Percentiles rank a stretch among this genome's conserved stretches.
Evolutionary conservation across 2,888 invertebrate species (phyloP).

Genomic region (Phlogophora meticulosa): DNA sequence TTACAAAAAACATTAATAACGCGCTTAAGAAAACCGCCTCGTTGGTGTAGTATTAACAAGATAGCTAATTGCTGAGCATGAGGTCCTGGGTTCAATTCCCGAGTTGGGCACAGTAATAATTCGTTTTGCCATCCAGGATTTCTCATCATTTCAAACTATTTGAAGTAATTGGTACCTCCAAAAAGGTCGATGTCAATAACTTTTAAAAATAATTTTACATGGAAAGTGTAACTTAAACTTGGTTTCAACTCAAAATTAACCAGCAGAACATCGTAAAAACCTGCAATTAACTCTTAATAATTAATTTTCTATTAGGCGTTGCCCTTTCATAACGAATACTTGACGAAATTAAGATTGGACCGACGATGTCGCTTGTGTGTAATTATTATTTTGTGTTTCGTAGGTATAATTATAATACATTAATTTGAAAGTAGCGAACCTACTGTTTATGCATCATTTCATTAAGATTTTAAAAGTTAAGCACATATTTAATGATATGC

Average conservation of each 20-base stretch:
- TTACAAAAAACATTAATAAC: constrained; percentile 23
- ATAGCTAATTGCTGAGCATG: too few species aligned
- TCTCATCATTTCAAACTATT: too few species aligned
- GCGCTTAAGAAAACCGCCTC: too few species aligned
- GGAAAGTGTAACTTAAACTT: constrained; percentile 42
- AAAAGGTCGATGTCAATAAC: background rate
- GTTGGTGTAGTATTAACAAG: too few species aligned
- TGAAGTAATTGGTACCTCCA: background rate
- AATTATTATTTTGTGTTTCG: constrained; percentile 18
- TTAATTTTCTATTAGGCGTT: constrained; percentile 48
- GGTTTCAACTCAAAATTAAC: constrained; percentile 19
- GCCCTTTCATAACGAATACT: constrained; percentile 23
- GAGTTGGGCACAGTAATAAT: too few species aligned
- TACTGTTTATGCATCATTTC: background rate
- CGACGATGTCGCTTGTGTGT: constrained; percentile 3
- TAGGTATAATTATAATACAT: too few species aligned
- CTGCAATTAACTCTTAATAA: constrained; percentile 44
- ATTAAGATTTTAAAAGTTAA: background rate
- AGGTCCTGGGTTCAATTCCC: too few species aligned
- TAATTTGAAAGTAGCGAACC: background rate
- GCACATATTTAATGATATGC: background rate
- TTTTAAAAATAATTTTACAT: constrained; percentile 37
- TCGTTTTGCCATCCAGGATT: too few species aligned
- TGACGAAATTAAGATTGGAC: constrained; percentile 32
- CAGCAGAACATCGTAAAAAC: constrained; percentile 4